A percentile compares a stretch with the other conserved stretches of the same genome.
These are phyloP conservation scores for Panthera leo DNA, from an alignment of 2,113 vertebrate genomes.

Conservation along the genomic window DNA sequence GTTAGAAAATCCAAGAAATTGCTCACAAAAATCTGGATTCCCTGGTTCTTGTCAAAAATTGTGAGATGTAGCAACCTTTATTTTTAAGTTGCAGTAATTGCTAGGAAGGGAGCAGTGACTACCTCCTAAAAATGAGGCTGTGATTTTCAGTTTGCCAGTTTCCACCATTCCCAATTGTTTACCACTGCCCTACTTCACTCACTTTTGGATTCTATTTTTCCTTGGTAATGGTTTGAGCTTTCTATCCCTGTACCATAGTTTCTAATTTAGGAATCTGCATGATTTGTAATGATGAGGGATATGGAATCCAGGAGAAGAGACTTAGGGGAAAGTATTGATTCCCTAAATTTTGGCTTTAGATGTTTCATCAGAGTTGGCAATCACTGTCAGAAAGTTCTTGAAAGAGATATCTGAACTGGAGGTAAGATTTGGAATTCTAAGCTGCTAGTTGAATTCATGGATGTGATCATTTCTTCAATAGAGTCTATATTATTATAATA, in stretches of 20 bases:
- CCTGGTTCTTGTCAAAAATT: background rate
- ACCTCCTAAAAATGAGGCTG: background rate
- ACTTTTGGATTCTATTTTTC: background rate
- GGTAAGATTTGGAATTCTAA: background rate
- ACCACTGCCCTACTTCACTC: background rate
- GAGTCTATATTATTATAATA: background rate
- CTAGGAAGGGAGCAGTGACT: background rate
- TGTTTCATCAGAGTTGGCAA: background rate
- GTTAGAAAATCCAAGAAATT: background rate
- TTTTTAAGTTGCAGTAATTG: background rate
- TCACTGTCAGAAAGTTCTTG: background rate
- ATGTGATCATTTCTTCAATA: background rate
- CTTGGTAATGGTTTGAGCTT: background rate
- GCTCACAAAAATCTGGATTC: background rate
- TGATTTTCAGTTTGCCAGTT: background rate
- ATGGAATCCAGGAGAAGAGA: background rate
- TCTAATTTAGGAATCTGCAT: background rate
- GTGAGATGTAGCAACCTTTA: background rate
- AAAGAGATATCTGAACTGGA: background rate
- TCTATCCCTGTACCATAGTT: background rate
- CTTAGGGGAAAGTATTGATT: background rate
- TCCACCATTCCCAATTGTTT: background rate
- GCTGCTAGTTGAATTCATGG: background rate
- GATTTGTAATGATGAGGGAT: background rate
- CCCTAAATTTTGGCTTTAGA: background rate